Conservation (phyloP, 1,140 invertebrate species). For the Drosophila gunungcola region DNA sequence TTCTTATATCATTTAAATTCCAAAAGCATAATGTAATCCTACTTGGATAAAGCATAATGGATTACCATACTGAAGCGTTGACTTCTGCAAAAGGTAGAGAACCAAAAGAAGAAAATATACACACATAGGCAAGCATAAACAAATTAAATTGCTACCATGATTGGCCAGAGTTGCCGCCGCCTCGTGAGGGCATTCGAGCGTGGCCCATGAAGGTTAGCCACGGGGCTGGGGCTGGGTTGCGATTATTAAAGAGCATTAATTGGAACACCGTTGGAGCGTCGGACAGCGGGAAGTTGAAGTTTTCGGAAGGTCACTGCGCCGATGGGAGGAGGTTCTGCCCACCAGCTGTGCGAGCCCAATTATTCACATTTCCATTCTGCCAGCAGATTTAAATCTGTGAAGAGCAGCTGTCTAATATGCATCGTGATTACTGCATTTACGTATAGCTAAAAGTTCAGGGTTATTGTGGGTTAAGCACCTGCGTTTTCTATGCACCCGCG, state of each 20-base stretch:
- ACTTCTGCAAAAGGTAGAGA: slow-evolving; percentile 7
- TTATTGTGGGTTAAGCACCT: slow-evolving; percentile 58
- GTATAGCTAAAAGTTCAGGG: slow-evolving; percentile 57
- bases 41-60: slow-evolving; percentile 10
- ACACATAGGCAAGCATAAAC: slow-evolving; percentile 23
- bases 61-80: background rate
- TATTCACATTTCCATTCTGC: slow-evolving; percentile 23
- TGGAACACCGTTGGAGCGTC: slow-evolving; percentile 64
- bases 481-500: slow-evolving; percentile 26
- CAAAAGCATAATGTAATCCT: slow-evolving; percentile 2
- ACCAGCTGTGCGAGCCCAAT: slow-evolving; percentile 29
- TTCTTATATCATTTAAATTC: slow-evolving; percentile 38
- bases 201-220: slow-evolving; percentile 61
- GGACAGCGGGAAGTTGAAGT: slow-evolving; percentile 38
- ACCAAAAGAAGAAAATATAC: slow-evolving; percentile 18
- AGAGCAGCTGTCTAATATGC: slow-evolving; percentile 45
- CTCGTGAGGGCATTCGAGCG: slow-evolving; percentile 64
- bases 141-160: slow-evolving; percentile 44
- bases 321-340: slow-evolving; percentile 1
- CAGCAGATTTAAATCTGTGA: slow-evolving; percentile 32
- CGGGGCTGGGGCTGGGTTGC: slow-evolving; percentile 50
- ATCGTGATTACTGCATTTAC: slow-evolving; percentile 32
- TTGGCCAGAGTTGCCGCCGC: slow-evolving; percentile 36
- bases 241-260: slow-evolving; percentile 69
- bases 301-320: slow-evolving; percentile 21